Evolutionary conservation across 2,888 invertebrate genomes (phyloP).

Genomic region (Thera britannica): DNA sequence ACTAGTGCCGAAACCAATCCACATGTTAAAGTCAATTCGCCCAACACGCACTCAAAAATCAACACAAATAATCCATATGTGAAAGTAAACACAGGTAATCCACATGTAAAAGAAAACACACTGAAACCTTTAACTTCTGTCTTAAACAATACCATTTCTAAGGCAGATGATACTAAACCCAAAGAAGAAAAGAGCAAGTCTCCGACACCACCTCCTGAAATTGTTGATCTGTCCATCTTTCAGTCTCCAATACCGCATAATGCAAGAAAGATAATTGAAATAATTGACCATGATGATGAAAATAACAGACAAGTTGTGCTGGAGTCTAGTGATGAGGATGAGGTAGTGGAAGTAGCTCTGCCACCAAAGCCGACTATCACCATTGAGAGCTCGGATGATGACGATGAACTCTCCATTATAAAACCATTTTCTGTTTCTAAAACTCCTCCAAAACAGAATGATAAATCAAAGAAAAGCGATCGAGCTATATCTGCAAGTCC

Average conservation of each 20-base stretch:
- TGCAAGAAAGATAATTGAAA: constrained; percentile 65
- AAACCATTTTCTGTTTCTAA: constrained; percentile 48
- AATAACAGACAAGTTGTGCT: constrained; percentile 55
- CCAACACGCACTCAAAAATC: constrained; percentile 21
- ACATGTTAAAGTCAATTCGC: constrained; percentile 61
- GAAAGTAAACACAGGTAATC: constrained; percentile 39
- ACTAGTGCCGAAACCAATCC: constrained; percentile 57
- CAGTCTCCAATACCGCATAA: constrained; percentile 63
- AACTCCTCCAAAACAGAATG: constrained; percentile 39
- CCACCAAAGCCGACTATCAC: constrained; percentile 79
- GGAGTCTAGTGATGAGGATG: constrained; percentile 78
- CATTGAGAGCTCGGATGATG: constrained; percentile 81
- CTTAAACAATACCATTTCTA: constrained; percentile 34
- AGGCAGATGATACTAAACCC: constrained; percentile 50
- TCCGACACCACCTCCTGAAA: constrained; percentile 40
- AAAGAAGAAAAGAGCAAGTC: constrained; percentile 60
- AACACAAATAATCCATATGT: constrained; percentile 19
- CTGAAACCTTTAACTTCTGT: constrained; percentile 28
- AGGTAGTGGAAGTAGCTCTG: constrained; percentile 76
- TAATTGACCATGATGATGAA: constrained; percentile 60
- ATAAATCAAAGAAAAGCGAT: constrained; percentile 48
- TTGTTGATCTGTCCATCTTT: constrained; percentile 64
- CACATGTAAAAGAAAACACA: constrained; percentile 13
- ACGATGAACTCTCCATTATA: constrained; percentile 65
- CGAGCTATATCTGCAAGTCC: constrained; percentile 72